These are phyloP conservation scores for Acronicta psi DNA, from an alignment of 2,888 invertebrate genomes.

Conservation along the genomic window DNA sequence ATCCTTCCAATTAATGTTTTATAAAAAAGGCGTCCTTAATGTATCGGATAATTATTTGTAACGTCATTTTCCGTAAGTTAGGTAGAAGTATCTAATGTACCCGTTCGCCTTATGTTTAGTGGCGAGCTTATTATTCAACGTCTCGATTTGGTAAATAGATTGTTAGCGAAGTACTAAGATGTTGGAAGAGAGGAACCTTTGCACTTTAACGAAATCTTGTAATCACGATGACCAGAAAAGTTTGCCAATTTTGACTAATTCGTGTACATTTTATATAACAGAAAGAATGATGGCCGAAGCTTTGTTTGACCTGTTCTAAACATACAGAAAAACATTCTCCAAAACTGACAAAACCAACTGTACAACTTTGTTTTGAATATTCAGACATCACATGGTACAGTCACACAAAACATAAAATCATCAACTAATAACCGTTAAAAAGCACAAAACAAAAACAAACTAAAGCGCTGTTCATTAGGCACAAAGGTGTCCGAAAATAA, in stretches of 20 bases:
- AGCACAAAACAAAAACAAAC: conserved; percentile 37
- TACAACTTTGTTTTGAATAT: neutral
- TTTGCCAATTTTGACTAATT: neutral
- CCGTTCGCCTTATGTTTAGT: too few species aligned
- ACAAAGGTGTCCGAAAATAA: conserved; percentile 51
- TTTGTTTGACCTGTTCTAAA: neutral
- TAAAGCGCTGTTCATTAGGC: conserved; percentile 50
- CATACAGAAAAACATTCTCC: neutral
- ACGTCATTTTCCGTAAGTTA: too few species aligned
- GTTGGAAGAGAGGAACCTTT: too few species aligned
- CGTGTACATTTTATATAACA: neutral
- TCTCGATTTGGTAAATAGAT: too few species aligned
- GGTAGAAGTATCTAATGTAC: too few species aligned
- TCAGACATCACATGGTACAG: neutral
- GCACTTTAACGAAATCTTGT: neutral
- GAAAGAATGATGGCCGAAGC: neutral
- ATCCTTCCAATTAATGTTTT: conserved; percentile 7
- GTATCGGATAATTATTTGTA: conserved; percentile 2
- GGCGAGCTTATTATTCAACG: too few species aligned
- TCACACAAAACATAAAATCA: conserved; percentile 29
- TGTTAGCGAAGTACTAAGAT: too few species aligned
- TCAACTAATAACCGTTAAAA: conserved; percentile 36
- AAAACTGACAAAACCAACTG: conserved; percentile 7
- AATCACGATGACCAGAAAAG: neutral
- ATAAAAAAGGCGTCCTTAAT: conserved; percentile 12